Evolutionary conservation across 2,113 vertebrate species (phyloP), one percentile per base, ranked within the genome.

Genomic region (Copsychus sechellarum): DNA sequence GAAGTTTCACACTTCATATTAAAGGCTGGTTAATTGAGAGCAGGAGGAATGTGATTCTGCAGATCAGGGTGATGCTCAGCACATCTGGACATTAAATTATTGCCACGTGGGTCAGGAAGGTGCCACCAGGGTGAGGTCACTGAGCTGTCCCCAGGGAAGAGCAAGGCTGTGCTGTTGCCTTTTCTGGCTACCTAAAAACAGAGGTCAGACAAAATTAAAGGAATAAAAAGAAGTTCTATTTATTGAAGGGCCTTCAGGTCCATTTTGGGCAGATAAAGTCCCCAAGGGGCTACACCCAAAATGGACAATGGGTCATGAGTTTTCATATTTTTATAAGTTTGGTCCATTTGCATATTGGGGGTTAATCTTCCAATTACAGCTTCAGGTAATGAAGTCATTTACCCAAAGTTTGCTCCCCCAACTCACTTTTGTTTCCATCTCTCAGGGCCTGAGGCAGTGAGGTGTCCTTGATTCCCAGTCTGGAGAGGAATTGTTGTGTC

Each of bases 91-190:
- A 65, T 92, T 23, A 38, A 71, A 84, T 86, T 29, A 28, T 6
- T 62, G 76, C n/a, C 50, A 1, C 0, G 1, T 0, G 28, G 43
- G 22, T 67, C 5, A 0, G 60, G 48, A 60, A 23, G 85, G 24
- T 9, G 45, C 62, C 2, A 1, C 14, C 56, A 15, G 65, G 48
- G 64, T 8, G 25, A 67, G 10, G 57, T 29, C 33, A 42, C 66
- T 0, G 1, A 6, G 86, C 43, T 47, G 40, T 36, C 65, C 66
- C 34, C 53, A 51, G 45, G 62, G 31, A 43, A 24, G 22, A 65
- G 23, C 6, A 0, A 38, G 45, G 38, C 40, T 8, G 33, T 25
- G 38, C 48, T 79, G 38, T 3, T 34, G 25, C 14, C 11, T 65
- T n/a, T 64, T 28, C 7, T 1, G 60, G 0, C 24, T 7, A 3